Evolutionary conservation across 2,113 vertebrate genomes (phyloP).

Genomic region (Sakesphorus luctuosus): DNA sequence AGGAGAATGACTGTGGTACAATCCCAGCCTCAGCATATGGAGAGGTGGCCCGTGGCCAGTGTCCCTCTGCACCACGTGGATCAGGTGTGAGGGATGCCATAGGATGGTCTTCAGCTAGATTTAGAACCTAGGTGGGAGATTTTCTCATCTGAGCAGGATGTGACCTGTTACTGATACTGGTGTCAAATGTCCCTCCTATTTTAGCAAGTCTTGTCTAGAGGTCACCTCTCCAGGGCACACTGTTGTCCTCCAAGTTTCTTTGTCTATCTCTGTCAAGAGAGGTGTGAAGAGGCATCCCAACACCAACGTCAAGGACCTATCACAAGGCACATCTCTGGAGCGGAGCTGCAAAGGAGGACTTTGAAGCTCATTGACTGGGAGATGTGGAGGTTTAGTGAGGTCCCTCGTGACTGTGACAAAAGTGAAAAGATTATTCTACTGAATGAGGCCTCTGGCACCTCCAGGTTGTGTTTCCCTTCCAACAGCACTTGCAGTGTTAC

Average conservation of each 20-base stretch:
- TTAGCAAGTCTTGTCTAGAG: neutral
- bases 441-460: neutral
- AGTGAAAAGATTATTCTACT: neutral
- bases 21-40: neutral
- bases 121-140: neutral
- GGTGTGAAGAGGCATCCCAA: neutral
- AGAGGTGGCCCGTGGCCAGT: neutral
- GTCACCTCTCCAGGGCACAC: neutral
- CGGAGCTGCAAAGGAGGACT: neutral
- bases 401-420: neutral
- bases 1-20: neutral
- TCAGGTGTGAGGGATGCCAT: neutral
- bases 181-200: neutral
- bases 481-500: neutral
- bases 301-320: neutral
- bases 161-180: neutral
- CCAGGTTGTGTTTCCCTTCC: neutral
- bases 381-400: neutral
- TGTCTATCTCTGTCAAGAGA: neutral
- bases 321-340: neutral
- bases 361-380: neutral
- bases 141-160: neutral
- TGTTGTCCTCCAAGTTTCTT: neutral
- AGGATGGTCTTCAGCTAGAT: neutral
- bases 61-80: neutral